A percentile compares a stretch with the other conserved stretches of the same genome.
Evolutionary conservation across 2,888 invertebrate genomes (phyloP).

Genomic region (Diarsia mendica): DNA sequence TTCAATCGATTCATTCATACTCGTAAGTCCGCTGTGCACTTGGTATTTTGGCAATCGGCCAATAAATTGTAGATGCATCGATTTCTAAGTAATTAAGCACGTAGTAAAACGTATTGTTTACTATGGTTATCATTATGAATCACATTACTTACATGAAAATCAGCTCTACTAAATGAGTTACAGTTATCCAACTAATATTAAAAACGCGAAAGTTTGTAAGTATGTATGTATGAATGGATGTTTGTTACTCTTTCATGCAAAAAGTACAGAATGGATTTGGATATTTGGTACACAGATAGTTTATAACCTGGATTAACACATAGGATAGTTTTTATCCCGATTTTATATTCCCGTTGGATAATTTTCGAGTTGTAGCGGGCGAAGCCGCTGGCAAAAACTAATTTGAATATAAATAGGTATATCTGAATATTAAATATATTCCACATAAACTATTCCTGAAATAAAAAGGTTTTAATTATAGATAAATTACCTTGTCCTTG

Average conservation of each 20-base stretch:
- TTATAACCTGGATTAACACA: too few relatives aligned
- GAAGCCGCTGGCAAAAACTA: too few relatives aligned
- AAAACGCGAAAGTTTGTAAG: too few relatives aligned
- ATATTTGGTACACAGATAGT: too few relatives aligned
- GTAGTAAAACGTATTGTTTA: not conserved
- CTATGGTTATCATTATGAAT: not conserved
- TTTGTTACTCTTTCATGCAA: too few relatives aligned
- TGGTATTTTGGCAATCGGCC: not conserved
- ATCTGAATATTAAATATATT: too few relatives aligned
- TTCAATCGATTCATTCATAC: conserved; percentile 6
- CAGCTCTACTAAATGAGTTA: not conserved
- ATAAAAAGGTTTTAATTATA: not conserved
- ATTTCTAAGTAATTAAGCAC: not conserved
- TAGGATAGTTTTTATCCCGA: too few relatives aligned
- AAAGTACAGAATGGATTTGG: too few relatives aligned
- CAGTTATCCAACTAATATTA: too few relatives aligned
- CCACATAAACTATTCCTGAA: not conserved
- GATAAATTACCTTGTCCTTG: not conserved
- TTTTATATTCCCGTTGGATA: too few relatives aligned
- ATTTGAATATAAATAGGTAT: not conserved
- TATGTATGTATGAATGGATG: too few relatives aligned
- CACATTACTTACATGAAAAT: not conserved
- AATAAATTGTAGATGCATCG: conserved; percentile 9
- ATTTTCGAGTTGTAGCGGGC: too few relatives aligned
- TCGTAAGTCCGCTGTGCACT: not conserved